A percentile compares a stretch with the other conserved stretches of the same genome.
phyloP scores from a whole-genome alignment of 1,140 invertebrate species.

The Frieseomelitta varia region DNA sequence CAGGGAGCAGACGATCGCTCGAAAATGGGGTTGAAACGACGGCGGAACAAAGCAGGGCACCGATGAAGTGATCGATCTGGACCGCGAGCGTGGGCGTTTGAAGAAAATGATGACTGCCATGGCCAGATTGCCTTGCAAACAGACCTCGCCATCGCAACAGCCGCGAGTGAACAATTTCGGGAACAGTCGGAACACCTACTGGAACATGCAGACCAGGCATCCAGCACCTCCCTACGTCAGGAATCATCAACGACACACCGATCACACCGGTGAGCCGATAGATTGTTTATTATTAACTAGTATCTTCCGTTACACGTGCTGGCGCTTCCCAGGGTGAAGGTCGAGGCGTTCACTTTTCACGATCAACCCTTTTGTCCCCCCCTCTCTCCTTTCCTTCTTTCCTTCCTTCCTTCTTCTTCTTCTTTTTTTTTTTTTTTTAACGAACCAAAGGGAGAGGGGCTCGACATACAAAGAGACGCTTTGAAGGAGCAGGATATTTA shows the following conservation, averaged over 20 bases:
- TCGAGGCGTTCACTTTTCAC: constrained; percentile 18
- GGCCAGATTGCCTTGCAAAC: constrained; percentile 80
- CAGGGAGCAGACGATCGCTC: constrained; percentile 68
- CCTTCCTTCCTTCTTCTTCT: background rate
- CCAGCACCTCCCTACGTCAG: constrained; percentile 73
- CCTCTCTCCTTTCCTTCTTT: background rate
- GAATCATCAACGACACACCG: constrained; percentile 75
- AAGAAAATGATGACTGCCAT: constrained; percentile 81
- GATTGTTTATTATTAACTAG: background rate
- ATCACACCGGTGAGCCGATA: constrained; percentile 74
- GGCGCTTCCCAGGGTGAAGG: constrained; percentile 8
- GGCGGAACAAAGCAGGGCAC: constrained; percentile 70
- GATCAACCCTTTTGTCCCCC: constrained; percentile 17
- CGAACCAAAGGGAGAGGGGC: too few species aligned
- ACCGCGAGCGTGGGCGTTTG: constrained; percentile 11
- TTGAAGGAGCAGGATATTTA: constrained; percentile 16
- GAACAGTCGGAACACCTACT: constrained; percentile 71
- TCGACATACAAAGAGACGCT: background rate
- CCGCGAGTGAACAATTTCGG: constrained; percentile 73
- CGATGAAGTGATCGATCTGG: constrained; percentile 63
- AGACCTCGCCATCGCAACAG: constrained; percentile 76
- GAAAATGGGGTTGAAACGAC: constrained; percentile 76
- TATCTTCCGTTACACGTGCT: background rate
- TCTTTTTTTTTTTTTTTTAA: background rate
- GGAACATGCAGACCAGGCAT: constrained; percentile 79